These are phyloP conservation scores for Heliconius erato DNA, from an alignment of 2,888 invertebrate species.

Conservation along the genomic window DNA sequence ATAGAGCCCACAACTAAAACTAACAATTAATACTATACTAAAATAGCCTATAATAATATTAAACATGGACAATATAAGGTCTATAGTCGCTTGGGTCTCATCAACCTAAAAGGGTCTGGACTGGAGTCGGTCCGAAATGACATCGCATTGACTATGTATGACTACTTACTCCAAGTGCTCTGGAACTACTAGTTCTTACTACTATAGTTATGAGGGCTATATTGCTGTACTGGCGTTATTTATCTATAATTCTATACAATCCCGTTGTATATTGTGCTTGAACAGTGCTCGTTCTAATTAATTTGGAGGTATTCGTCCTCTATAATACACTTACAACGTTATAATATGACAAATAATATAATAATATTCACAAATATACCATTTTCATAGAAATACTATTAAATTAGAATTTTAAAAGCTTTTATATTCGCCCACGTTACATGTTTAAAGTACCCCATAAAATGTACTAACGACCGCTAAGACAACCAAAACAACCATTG, in stretches of 20 bases:
- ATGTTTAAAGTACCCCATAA: conserved; percentile 42
- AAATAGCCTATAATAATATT: conserved; percentile 34
- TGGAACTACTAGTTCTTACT: conserved; percentile 37
- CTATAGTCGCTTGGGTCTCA: conserved; percentile 58
- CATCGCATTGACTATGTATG: conserved; percentile 77
- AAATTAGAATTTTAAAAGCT: conserved; percentile 18
- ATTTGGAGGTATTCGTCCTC: conserved; percentile 21
- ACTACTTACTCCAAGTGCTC: conserved; percentile 42
- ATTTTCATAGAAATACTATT: neutral
- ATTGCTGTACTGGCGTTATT: conserved; percentile 23
- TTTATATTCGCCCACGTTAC: conserved; percentile 24
- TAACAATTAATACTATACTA: conserved; percentile 25
- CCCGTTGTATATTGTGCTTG: conserved; percentile 22
- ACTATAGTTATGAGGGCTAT: conserved; percentile 25
- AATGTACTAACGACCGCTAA: conserved; percentile 46
- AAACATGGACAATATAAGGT: conserved; percentile 53
- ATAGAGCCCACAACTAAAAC: neutral
- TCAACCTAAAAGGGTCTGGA: conserved; percentile 71
- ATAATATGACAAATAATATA: neutral
- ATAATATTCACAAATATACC: neutral
- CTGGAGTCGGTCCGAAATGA: conserved; percentile 57
- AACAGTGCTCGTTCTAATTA: conserved; percentile 36
- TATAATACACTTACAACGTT: neutral
- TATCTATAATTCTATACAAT: conserved; percentile 27
- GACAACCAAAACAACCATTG: conserved; percentile 41